Evolutionary conservation across 2,797 vertebrate species (phyloP), one percentile per base, ranked within the genome.

Genomic region (Characodon lateralis): DNA sequence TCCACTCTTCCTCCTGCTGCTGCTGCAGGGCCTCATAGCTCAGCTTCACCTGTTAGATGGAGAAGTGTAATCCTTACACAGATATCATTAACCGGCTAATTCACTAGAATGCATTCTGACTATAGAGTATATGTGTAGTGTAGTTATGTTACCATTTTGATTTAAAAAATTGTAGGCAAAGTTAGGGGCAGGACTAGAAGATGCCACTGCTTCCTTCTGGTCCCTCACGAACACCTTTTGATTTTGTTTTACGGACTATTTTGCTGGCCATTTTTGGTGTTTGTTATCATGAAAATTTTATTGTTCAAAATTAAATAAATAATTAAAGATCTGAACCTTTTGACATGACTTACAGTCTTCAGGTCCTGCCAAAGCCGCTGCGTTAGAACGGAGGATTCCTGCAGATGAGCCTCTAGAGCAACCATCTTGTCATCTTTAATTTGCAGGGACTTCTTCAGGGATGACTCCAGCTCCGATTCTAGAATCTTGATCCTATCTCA

Each of bases 361-460:
- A 95, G 90, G 63, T 99, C 97, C 76, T 96, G 96, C 26, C 96
- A 96, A 59, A 98, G 93, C 1, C 97, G 97, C 88, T 97, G 96
- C 86, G 97, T 98, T 51, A 97, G 93, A 89, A 90, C 95, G 26
- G 96, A 96, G 3, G 96, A 98, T 85, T 98, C 97, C 89, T 96
- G 96, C 77, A 98, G 94, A 83, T 96, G 96, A 85, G 96, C 96
- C 86, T 97, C 97, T 86, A 98, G 91, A 88, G 96, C 94, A 55
- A 96, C 95, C 85, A 98, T 97, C 94, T 98, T 98, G 90, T 98
- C 97, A 70, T 97, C 96, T 94, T 98, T 98, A 89, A 98, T 97
- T 94, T 97, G 96, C 3, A 99, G 95, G 53, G 97, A 97, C 84
- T 94, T 97, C 90, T 97, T 97, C 65, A 98, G 91, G 0, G 97